These are phyloP conservation scores for Sphenopsis melanotis DNA, from an alignment of 2,797 vertebrate genomes.

Conservation along the genomic window DNA sequence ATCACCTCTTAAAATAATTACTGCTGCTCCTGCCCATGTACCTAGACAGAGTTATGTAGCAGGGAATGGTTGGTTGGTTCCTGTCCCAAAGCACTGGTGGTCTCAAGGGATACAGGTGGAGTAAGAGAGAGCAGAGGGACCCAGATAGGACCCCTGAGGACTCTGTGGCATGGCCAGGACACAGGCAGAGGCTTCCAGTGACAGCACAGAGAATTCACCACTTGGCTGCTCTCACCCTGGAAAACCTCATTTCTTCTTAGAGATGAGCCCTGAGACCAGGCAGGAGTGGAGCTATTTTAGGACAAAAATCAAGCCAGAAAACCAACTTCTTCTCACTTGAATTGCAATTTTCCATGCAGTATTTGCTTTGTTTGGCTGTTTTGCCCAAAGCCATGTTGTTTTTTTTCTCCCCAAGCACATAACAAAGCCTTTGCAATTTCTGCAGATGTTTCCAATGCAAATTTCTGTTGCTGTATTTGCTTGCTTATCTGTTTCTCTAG, in stretches of 20 bases:
- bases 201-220: neutral
- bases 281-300: neutral
- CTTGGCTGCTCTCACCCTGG: fast-evolving
- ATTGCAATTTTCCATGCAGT: neutral
- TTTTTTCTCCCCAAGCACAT: neutral
- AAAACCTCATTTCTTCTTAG: neutral
- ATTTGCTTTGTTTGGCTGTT: constrained; percentile 29
- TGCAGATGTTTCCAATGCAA: constrained; percentile 18
- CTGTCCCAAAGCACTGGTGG: neutral
- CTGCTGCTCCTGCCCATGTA: neutral
- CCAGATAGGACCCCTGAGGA: neutral
- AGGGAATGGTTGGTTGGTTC: neutral
- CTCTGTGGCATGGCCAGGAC: neutral
- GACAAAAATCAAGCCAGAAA: constrained; percentile 15
- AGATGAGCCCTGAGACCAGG: neutral
- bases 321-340: neutral
- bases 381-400: neutral
- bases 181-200: neutral
- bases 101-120: neutral
- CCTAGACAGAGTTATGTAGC: fast-evolving
- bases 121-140: neutral
- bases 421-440: neutral
- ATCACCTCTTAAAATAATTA: neutral
- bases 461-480: neutral
- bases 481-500: neutral